Evolutionary conservation across 2,113 vertebrate species (phyloP).

Genomic region (Lontra canadensis): DNA sequence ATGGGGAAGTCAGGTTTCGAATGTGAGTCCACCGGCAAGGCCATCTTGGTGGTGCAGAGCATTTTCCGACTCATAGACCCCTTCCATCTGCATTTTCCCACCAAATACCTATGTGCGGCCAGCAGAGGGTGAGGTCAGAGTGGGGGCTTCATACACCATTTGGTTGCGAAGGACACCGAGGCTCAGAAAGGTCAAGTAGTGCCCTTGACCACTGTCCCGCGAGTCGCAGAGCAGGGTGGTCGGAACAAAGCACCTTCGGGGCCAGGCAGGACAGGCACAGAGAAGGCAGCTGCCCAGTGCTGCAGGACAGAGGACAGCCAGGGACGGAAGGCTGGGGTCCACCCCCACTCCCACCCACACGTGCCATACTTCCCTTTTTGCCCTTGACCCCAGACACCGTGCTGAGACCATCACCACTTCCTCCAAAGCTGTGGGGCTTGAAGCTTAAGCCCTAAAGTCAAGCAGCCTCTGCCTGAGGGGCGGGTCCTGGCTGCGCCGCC

Average conservation of each 20-base stretch:
- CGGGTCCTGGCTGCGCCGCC: no score
- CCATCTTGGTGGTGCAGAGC: rapidly evolving
- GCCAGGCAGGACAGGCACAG: rapidly evolving
- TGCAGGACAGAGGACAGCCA: no score
- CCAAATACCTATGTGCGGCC: rapidly evolving
- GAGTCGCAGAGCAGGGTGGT: not conserved
- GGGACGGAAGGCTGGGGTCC: rapidly evolving
- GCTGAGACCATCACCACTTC: not conserved
- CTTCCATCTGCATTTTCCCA: rapidly evolving
- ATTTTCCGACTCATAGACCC: rapidly evolving
- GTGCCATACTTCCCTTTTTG: rapidly evolving
- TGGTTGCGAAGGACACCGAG: not conserved
- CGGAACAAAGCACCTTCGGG: rapidly evolving
- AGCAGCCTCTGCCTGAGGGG: rapidly evolving
- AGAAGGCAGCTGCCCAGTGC: rapidly evolving
- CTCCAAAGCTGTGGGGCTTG: not conserved
- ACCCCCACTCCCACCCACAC: rapidly evolving
- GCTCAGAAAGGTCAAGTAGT: rapidly evolving
- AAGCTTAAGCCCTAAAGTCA: not conserved
- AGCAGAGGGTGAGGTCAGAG: not conserved
- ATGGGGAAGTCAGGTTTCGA: rapidly evolving
- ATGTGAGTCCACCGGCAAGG: rapidly evolving
- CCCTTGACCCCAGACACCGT: not conserved
- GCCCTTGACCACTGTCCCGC: rapidly evolving
- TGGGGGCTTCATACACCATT: rapidly evolving